Evolutionary conservation across 1,140 invertebrate genomes (phyloP).

Genomic region (Ceratina japonica): DNA sequence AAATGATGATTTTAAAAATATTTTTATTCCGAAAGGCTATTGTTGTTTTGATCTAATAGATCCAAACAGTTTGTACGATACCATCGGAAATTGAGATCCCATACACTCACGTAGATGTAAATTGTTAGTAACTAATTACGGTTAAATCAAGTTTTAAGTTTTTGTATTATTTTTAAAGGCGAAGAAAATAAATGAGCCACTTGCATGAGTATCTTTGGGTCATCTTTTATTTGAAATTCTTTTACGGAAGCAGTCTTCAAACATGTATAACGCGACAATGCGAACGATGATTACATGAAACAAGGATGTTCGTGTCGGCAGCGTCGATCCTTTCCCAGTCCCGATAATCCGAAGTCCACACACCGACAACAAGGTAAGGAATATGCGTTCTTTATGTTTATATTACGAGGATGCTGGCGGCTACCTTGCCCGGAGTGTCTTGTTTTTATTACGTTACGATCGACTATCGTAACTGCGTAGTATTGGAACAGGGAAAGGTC

Average conservation of each 20-base stretch:
- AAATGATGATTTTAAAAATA: neutral
- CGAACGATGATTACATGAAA: conserved; percentile 71
- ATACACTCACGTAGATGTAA: neutral
- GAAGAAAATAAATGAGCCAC: neutral
- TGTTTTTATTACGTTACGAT: too few species aligned
- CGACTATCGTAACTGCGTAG: too few species aligned
- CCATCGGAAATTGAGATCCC: conserved; percentile 3
- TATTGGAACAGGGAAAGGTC: neutral
- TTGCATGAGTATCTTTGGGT: conserved; percentile 48
- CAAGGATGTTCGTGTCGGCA: conserved; percentile 56
- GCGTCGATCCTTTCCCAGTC: conserved; percentile 11
- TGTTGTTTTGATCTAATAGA: conserved; percentile 55
- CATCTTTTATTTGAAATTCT: conserved; percentile 75
- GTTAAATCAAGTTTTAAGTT: too few species aligned
- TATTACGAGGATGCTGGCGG: conserved; percentile 71
- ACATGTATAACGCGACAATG: conserved; percentile 74
- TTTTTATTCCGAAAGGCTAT: conserved; percentile 17
- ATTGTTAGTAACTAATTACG: neutral
- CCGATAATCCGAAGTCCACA: neutral
- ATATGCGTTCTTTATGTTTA: neutral
- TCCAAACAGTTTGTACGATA: conserved; percentile 50
- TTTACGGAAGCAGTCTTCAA: conserved; percentile 78
- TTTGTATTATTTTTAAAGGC: neutral
- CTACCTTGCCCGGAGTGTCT: conserved; percentile 41
- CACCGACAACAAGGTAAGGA: too few species aligned